Percentiles rank a stretch among this genome's conserved stretches.
These are phyloP conservation scores for Porites divaricata DNA, from an alignment of 92 coral and sea anemone species.

Conservation along the genomic window DNA sequence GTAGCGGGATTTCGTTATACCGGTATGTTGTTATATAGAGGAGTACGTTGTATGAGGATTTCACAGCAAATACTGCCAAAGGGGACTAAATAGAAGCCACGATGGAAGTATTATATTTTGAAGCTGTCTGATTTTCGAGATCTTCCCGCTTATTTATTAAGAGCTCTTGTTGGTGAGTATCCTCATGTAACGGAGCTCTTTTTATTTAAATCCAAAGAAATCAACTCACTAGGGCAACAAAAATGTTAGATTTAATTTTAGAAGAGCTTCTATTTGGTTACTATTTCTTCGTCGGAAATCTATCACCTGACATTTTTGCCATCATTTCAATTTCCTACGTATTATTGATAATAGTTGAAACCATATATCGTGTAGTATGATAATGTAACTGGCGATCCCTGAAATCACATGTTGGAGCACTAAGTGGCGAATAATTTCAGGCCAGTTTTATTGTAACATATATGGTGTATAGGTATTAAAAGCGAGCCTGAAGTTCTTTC, in stretches of 20 bases:
- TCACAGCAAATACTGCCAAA: too few species aligned
- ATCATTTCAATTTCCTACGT: background rate
- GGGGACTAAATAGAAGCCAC: too few species aligned
- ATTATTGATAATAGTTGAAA: background rate
- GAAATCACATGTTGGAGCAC: background rate
- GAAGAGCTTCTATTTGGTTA: background rate
- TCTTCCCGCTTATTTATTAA: too few species aligned
- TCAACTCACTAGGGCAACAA: background rate
- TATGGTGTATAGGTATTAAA: constrained; percentile 89
- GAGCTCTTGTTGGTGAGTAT: too few species aligned
- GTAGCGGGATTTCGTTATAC: too few species aligned
- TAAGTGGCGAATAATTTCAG: background rate
- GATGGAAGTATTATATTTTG: too few species aligned
- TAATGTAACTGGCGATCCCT: background rate
- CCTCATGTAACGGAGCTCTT: too few species aligned
- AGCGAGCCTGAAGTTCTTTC: constrained; percentile 83
- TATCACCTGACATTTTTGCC: background rate
- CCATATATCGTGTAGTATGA: background rate
- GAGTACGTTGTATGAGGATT: too few species aligned
- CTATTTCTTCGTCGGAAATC: background rate
- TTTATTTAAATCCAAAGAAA: too few species aligned
- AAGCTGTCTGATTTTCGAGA: too few species aligned
- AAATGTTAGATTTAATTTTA: background rate
- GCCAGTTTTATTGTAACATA: constrained; percentile 42
- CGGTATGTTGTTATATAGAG: too few species aligned